phyloP scores from a whole-genome alignment of 1,140 invertebrate species.

The Drosophila prosaltans region DNA sequence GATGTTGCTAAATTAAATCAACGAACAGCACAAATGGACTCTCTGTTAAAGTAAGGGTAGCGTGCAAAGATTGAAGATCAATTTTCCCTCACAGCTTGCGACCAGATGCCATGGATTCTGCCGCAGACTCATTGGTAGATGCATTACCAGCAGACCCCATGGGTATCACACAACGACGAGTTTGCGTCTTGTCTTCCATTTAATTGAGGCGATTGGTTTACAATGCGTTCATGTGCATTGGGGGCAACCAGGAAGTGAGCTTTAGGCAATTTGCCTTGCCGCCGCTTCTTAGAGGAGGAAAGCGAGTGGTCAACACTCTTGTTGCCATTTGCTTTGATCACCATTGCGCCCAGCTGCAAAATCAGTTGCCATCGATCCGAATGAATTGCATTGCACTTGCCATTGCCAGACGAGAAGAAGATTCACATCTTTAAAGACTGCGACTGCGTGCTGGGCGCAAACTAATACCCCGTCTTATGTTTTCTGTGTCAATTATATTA shows the following conservation, averaged over 20 bases:
- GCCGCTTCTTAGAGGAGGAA: neutral
- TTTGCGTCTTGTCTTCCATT: conserved; percentile 63
- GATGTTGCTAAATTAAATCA: no score
- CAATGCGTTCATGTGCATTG: conserved; percentile 52
- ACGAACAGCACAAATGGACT: neutral
- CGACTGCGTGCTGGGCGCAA: conserved; percentile 53
- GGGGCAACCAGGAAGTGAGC: conserved; percentile 70
- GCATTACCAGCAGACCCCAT: conserved; percentile 33
- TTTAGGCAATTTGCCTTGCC: conserved; percentile 54
- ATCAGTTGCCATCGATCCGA: conserved; percentile 71
- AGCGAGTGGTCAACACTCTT: conserved; percentile 7
- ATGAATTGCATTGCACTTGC: conserved; percentile 41
- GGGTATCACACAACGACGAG: conserved; percentile 27
- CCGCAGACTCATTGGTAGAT: conserved; percentile 49
- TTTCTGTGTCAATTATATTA: conserved; percentile 81
- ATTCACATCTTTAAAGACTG: conserved; percentile 29
- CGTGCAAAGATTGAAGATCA: conserved; percentile 41
- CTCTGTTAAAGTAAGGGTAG: conserved; percentile 11
- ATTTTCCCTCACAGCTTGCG: conserved; percentile 28
- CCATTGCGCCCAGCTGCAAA: conserved; percentile 50
- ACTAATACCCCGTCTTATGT: conserved; percentile 60
- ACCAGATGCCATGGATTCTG: conserved; percentile 42
- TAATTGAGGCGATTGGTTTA: conserved; percentile 73
- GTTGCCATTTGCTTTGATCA: conserved; percentile 56
- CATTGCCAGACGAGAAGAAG: neutral